Conservation (phyloP, 2,113 vertebrate genomes). For the Upupa epops region DNA sequence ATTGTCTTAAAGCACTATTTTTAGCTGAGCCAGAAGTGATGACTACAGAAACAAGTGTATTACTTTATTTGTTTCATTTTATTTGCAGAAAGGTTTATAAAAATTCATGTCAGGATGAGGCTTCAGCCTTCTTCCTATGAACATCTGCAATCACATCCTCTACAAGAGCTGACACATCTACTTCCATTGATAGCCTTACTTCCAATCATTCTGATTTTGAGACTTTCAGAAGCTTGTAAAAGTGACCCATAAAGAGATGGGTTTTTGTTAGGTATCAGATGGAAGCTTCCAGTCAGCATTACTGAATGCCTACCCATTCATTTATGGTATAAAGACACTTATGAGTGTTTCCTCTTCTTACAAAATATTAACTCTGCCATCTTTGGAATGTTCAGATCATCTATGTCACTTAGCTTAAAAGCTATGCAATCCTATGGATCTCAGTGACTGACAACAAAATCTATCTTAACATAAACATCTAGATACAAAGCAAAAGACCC, state of each 20-base stretch:
- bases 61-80: background rate
- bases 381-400: background rate
- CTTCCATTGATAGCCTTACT: background rate
- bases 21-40: background rate
- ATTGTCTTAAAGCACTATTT: background rate
- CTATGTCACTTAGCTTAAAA: background rate
- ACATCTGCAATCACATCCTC: background rate
- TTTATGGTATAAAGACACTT: background rate
- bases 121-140: background rate
- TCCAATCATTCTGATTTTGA: slow-evolving; percentile 15
- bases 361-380: background rate
- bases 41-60: background rate
- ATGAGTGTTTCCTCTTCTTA: background rate
- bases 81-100: slow-evolving; percentile 20
- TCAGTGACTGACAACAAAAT: background rate
- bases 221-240: background rate
- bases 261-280: background rate
- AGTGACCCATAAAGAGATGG: background rate
- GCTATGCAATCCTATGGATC: background rate
- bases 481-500: background rate
- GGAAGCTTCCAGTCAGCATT: background rate
- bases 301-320: background rate
- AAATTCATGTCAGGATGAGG: slow-evolving; percentile 11
- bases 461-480: background rate
- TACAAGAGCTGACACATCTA: slow-evolving; percentile 25